phyloP scores from a whole-genome alignment of 2,113 vertebrate species.

The Capreolus pygargus region DNA sequence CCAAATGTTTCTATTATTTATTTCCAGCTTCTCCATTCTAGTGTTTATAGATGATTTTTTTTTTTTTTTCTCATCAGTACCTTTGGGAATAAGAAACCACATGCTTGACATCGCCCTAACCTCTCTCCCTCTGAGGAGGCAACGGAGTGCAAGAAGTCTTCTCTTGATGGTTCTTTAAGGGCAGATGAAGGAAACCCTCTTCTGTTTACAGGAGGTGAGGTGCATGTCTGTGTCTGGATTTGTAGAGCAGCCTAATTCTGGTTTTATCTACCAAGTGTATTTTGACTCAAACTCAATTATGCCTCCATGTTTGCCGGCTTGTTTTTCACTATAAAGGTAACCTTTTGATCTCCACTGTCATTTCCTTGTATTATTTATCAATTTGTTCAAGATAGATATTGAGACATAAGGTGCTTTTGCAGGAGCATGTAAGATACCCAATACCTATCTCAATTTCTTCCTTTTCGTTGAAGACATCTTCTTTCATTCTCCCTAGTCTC shows the following conservation, averaged over 20 bases:
- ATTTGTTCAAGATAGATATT: background rate
- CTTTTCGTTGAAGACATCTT: background rate
- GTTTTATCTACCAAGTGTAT: background rate
- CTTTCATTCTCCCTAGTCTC: background rate
- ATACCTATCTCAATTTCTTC: background rate
- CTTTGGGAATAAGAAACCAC: background rate
- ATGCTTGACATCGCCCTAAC: background rate
- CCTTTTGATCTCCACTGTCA: background rate
- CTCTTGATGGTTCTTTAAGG: background rate
- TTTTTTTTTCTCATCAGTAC: background rate
- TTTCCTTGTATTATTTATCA: background rate
- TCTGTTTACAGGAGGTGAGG: background rate
- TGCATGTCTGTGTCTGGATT: background rate
- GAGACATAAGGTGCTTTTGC: background rate
- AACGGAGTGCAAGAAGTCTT: background rate
- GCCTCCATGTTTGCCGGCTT: background rate
- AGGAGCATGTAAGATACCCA: background rate
- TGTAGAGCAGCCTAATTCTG: background rate
- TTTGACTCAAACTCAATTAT: background rate
- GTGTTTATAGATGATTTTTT: background rate
- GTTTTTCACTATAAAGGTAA: background rate
- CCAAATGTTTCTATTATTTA: background rate
- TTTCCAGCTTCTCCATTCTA: background rate
- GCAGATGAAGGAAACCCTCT: background rate
- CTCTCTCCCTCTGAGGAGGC: background rate